Base-by-base conservation (phyloP, 2,113 vertebrate species). In the Collichthys lucidus region DNA sequence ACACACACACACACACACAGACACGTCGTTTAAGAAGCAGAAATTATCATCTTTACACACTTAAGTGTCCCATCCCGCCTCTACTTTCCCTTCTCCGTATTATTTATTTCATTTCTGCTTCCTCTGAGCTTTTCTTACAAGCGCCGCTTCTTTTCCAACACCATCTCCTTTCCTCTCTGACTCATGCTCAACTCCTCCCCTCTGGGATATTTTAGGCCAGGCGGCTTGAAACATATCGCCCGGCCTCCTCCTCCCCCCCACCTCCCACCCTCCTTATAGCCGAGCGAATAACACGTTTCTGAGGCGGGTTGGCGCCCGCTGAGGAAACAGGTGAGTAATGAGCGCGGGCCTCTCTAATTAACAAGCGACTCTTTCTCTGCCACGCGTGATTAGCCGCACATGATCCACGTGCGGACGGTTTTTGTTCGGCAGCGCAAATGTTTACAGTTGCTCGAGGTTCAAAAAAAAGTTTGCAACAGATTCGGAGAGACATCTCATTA, bases 321-420 rank as follows among this genome's bases (percentile, higher is more conserved):
- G 91, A 93, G 77, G 67, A 91, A 92, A 91, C 84, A 78, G 84
- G 42, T 62, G 94, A 94, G 90, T 87, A 95, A 93, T 86, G 79
- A 88, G 82, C 16, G 52, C 71, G 29, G 73, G 77, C 76, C 31
- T 73, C 80, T 83, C 88, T 94, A 95, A 95, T 94, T 95, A 86
- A 92, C 95, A 93, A 89, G 77, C 77, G 19, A 78, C 90, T 62
- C 93, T 80, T 92, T 94, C 64, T 52, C 71, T 9, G 77, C 91
- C 94, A 77, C 40, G 72, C 86, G 71, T 91, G 88, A 95, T 92
- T 93, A 93, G 92, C 60, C 87, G 84, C 81, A 90, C 15, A 86
- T 84, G 83, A 88, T 90, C 52, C n/a, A 4, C 0, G 12, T 7
- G 40, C 31, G 52, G 42, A 52, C n/a, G 15, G 50, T 20, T 76